Percentiles rank a stretch among this genome's conserved stretches.
phyloP scores from a whole-genome alignment of 1,140 invertebrate species.

The Sinonovacula constricta region DNA sequence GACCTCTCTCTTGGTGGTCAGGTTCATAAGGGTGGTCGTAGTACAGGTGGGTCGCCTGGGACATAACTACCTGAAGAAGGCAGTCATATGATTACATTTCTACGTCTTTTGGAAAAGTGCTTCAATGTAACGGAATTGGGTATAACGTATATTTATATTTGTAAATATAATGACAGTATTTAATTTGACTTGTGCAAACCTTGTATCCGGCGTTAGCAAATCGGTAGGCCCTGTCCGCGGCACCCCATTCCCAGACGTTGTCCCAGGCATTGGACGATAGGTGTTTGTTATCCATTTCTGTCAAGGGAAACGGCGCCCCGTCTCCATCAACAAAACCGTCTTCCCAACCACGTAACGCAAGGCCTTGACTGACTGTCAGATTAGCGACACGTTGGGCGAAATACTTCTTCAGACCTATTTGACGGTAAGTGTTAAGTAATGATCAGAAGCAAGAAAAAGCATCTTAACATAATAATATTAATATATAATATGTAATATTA shows the following conservation, averaged over 20 bases:
- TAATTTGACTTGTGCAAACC: slow-evolving; percentile 52
- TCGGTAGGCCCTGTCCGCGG: slow-evolving; percentile 55
- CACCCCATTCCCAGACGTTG: slow-evolving; percentile 75
- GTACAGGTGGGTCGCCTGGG: slow-evolving; percentile 64
- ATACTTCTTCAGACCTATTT: slow-evolving; percentile 49
- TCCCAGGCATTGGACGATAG: slow-evolving; percentile 69
- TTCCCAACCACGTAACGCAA: slow-evolving; percentile 60
- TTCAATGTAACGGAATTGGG: too few species aligned
- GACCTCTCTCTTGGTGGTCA: slow-evolving; percentile 61
- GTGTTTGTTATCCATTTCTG: slow-evolving; percentile 36
- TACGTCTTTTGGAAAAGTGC: too few species aligned
- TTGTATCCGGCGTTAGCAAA: slow-evolving; percentile 68
- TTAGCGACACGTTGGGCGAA: slow-evolving; percentile 36
- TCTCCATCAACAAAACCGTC: slow-evolving; percentile 59
- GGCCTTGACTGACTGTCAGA: slow-evolving; percentile 7
- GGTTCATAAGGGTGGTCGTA: slow-evolving; percentile 67
- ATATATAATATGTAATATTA: too few species aligned
- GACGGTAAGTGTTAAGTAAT: too few species aligned
- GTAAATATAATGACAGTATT: too few species aligned
- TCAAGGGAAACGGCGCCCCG: slow-evolving; percentile 19
- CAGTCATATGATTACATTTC: too few species aligned
- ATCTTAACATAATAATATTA: too few species aligned
- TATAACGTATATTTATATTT: too few species aligned
- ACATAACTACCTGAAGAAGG: slow-evolving; percentile 61
- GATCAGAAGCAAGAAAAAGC: too few species aligned